Base-by-base conservation (phyloP, 2,888 invertebrate species). In the Enoplolaimus lenunculus region DNA sequence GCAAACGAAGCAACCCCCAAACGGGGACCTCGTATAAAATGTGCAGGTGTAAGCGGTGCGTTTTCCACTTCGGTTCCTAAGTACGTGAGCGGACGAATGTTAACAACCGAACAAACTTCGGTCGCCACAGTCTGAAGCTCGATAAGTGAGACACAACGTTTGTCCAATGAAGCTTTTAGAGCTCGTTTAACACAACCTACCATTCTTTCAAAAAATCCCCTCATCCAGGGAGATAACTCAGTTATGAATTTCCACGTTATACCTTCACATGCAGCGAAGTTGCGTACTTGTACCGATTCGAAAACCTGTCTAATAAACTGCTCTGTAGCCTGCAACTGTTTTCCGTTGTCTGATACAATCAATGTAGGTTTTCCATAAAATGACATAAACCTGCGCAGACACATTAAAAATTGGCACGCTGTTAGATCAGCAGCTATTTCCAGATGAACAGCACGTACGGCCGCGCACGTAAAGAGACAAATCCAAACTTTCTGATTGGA, bases 361-460 rank as follows among this genome's bases (percentile, higher is more conserved):
- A 45, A 13, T 13, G 7, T 45, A 13, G 45, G 45, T 45, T 21
- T 7, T 7, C 45, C 45, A 45, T 13, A 45, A 7, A 45, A 21
- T 21, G 45, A 45, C 7, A 45, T 21, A 21, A 45, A 45, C 45
- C 45, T 45, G 45, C 45, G 45, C 45, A 45, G 21, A 45, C 45
- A 45, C 45, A 45, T 45, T 21, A 45, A 21, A 45, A 45, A 45
- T 21, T 45, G 45, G 21, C 45, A 45, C 21, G 45, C 21, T 45
- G 45, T 13, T 21, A 45, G 45, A 21, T 45, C 45, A 21, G 45
- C 21, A 13, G 21, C 30, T 16, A 29, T 21, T 26, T 70, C 70
- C 34, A 70, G 34, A 31, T 70, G 70, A 26, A 70, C 21, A n/a
- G 70, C 70, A 29, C 70, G n/a, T 71, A 33, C 31, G 31, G 26